Base-by-base conservation (phyloP, 2,888 invertebrate genomes). In the Epirrhoe tristata region DNA sequence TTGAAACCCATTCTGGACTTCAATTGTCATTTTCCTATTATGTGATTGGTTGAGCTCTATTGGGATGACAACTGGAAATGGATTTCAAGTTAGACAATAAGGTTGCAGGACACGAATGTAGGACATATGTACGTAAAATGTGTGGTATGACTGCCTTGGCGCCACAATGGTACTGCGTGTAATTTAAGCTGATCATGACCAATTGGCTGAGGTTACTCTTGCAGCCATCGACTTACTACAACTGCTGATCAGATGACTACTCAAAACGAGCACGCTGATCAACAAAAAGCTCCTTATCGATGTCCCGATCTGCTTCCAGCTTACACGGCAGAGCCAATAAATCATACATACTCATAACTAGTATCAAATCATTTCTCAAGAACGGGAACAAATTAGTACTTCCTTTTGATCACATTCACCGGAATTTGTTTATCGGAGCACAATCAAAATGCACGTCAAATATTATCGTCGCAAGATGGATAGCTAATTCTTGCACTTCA, bases 401-500 rank as follows among this genome's bases (percentile, higher is more conserved):
- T 50, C 48, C 48, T 43, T 43, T 48, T 16, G 16, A 14, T 48
- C 16, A 43, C 43, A 48, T 48, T 67, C 72, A 75, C 17, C 53
- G 78, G 77, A 82, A 86, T 83, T 84, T 82, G 83, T 79, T 85
- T 90, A 90, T 90, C 90, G 12, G 43, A 14, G 43, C 55, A 63
- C 31, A 63, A 67, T 60, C 63, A 63, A 39, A 63, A 48, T 48
- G 17, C 80, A 82, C 85, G 90, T 91, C 91, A 89, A 89, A 89
- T 89, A 86, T 90, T 92, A 91, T 90, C 89, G 83, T 86, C 83
- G 82, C 77, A 88, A 92, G 93, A 92, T 92, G 87, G 92, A 92
- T 93, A 83, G 89, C 70, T 71, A 72, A 74, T 74, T 74, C 74
- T 69, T 74, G 67, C 57, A 61, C 66, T 72, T 78, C 85, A 90